Evolutionary conservation across 2,888 invertebrate species (phyloP).

Genomic region (Epiperipatus broadwayi): DNA sequence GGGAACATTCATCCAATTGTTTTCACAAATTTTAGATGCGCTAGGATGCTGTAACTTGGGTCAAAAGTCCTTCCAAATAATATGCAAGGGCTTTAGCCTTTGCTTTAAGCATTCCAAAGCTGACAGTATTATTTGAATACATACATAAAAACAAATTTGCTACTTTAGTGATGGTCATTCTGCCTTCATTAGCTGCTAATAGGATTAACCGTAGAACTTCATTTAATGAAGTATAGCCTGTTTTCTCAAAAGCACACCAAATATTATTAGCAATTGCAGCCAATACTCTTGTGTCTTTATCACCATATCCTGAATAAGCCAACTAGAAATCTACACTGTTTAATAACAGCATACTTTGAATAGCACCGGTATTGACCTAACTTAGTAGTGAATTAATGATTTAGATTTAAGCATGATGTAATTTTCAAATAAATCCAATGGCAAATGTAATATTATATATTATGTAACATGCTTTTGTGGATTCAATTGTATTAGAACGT

Average conservation of each 20-base stretch:
- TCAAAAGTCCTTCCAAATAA: conserved; percentile 72
- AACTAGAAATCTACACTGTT: conserved; percentile 80
- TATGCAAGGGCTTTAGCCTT: conserved; percentile 73
- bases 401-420: conserved; percentile 80
- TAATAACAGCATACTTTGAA: conserved; percentile 82
- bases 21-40: too few relatives aligned
- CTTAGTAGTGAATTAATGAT: conserved; percentile 78
- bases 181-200: too few relatives aligned
- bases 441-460: too few relatives aligned
- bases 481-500: too few relatives aligned
- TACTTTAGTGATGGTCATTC: conserved; percentile 81
- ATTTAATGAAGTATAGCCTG: conserved; percentile 67
- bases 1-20: too few relatives aligned
- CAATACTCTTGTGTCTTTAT: conserved; percentile 77
- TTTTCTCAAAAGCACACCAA: conserved; percentile 67
- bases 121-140: conserved; percentile 71
- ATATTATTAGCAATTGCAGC: conserved; percentile 91
- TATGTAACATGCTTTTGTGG: too few relatives aligned
- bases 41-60: conserved; percentile 52
- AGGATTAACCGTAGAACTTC: too few relatives aligned
- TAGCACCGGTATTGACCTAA: conserved; percentile 85
- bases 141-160: conserved; percentile 75
- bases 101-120: conserved; percentile 72
- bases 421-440: too few relatives aligned
- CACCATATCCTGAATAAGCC: conserved; percentile 74